A percentile compares a stretch with the other conserved stretches of the same genome.
Conservation (phyloP, 2,888 invertebrate species). For the Sylvicola fuscatus region DNA sequence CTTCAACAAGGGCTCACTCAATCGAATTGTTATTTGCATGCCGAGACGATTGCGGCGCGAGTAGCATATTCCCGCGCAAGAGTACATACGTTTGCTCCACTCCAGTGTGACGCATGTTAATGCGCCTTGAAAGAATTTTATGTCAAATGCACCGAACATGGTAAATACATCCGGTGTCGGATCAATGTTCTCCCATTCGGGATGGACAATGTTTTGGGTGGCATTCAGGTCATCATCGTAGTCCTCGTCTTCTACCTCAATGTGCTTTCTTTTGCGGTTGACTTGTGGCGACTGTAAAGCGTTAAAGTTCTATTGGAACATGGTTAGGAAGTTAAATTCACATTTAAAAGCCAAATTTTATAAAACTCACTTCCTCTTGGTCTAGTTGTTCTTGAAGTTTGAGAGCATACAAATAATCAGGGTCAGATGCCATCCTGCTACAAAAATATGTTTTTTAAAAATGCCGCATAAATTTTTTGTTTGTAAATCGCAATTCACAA, state of each 20-base stretch:
- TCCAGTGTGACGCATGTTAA: slow-evolving; percentile 62
- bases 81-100: slow-evolving; percentile 88
- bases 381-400: no score
- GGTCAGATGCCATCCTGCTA: no score
- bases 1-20: slow-evolving; percentile 83
- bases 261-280: no score
- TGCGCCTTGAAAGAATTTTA: slow-evolving; percentile 61
- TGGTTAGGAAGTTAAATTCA: no score
- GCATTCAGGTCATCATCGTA: slow-evolving; percentile 16
- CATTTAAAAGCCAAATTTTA: no score
- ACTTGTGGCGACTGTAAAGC: no score
- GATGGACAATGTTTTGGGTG: slow-evolving; percentile 22
- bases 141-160: slow-evolving; percentile 72
- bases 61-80: slow-evolving; percentile 38
- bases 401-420: no score
- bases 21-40: slow-evolving; percentile 20
- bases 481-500: no score
- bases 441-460: no score
- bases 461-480: no score
- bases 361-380: no score
- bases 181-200: slow-evolving; percentile 57
- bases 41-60: slow-evolving; percentile 15
- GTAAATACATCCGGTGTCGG: slow-evolving; percentile 82
- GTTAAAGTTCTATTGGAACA: no score
- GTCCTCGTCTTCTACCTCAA: neutral